These are phyloP conservation scores for Shinisaurus crocodilurus DNA, from an alignment of 2,113 vertebrate genomes.

Conservation along the genomic window DNA sequence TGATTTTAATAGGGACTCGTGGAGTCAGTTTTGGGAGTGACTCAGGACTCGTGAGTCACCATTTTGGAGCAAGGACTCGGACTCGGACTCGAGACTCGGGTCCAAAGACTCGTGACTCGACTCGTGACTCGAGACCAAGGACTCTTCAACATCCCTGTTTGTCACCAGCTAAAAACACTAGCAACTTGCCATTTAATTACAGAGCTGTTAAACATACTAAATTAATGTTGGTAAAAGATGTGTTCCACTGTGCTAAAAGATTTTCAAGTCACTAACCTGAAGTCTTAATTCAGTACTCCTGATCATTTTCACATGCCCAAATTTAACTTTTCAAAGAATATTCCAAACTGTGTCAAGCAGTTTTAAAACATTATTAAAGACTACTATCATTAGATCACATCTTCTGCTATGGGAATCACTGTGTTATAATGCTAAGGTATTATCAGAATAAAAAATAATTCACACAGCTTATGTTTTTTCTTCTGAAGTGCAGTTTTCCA, in stretches of 20 bases:
- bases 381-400: conserved; percentile 18
- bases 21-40: no score
- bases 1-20: no score
- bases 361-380: conserved; percentile 39
- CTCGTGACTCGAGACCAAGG: no score
- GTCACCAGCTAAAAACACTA: conserved; percentile 3
- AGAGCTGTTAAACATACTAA: conserved; percentile 33
- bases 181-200: conserved; percentile 42
- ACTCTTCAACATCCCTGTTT: no score
- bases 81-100: no score
- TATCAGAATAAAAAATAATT: background rate
- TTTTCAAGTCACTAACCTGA: conserved; percentile 56
- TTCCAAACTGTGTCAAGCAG: conserved; percentile 15
- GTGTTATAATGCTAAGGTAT: conserved; percentile 17
- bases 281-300: conserved; percentile 22
- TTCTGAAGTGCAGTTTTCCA: background rate
- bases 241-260: conserved; percentile 5
- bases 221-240: conserved; percentile 44
- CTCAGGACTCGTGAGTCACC: no score
- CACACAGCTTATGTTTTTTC: background rate
- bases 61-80: no score
- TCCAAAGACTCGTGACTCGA: no score
- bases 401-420: background rate
- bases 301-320: conserved; percentile 50
- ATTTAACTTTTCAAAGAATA: conserved; percentile 34